Percentiles rank a stretch among this genome's conserved stretches.
Evolutionary conservation across 1,140 invertebrate genomes (phyloP).

Genomic region (Periplaneta americana): DNA sequence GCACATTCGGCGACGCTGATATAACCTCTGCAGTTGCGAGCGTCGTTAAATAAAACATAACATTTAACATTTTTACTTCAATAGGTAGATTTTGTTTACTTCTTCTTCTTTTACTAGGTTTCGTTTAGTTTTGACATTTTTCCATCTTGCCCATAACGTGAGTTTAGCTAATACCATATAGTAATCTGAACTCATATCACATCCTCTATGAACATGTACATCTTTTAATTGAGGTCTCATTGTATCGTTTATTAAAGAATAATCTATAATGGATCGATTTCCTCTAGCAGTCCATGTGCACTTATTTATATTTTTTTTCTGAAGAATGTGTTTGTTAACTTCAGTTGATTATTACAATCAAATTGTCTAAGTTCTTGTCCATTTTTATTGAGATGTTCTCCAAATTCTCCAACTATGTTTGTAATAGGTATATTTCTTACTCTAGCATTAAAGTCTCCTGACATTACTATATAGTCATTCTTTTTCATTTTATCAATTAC

Average conservation of each 20-base stretch:
- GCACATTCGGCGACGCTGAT: too few species aligned
- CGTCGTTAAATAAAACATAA: too few species aligned
- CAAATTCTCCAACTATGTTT: not conserved
- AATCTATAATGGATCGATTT: not conserved
- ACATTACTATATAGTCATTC: not conserved
- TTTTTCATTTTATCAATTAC: not conserved
- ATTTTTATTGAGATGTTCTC: not conserved
- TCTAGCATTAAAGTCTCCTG: not conserved
- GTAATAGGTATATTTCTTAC: not conserved
- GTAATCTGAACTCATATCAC: not conserved
- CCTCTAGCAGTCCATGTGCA: not conserved
- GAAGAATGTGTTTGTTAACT: not conserved
- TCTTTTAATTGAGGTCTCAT: not conserved
- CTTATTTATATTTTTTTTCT: not conserved
- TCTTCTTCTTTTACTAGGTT: not conserved
- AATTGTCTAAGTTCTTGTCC: not conserved
- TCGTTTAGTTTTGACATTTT: not conserved
- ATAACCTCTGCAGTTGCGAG: too few species aligned
- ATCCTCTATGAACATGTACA: not conserved
- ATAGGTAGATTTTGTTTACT: not conserved
- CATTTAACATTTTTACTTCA: not conserved
- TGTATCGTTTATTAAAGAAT: not conserved
- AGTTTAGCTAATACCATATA: not conserved
- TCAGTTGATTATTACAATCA: not conserved
- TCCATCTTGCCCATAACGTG: not conserved